Base-by-base conservation (phyloP, 1,140 invertebrate genomes). In the Monomorium pharaonis region DNA sequence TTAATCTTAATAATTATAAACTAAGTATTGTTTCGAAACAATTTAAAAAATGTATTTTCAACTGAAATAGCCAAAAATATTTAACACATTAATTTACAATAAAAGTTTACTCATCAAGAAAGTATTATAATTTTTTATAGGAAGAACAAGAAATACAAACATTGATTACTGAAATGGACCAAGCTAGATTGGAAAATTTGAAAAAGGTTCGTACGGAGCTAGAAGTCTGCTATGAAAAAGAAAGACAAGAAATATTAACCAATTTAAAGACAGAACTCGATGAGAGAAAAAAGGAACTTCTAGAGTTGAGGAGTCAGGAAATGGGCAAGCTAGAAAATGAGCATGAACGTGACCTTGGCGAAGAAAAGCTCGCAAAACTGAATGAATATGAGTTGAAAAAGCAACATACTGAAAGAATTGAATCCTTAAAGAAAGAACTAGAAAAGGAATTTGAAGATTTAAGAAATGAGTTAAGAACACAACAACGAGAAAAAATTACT, bases 401-500 rank as follows among this genome's bases (percentile, higher is more conserved):
- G n/a, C 89, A 91, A 14, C 93, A 95, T 24, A 91, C 77, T 0
- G 92, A 93, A 24, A 93, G 87, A 56, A 87, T 94, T 6, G 93
- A 94, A 18, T 56, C 21, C 0, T 33, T 95, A 86, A 94, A 92
- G 83, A 94, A 90, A 49, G 92, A 94, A 58, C 62, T 93, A 16
- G 93, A 94, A 12, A 94, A 91, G 60, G 94, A 95, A 30, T 94
- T 94, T 44, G 92, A 95, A 92, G 96, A 94, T 16, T 6, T 94
- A 86, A 95, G 70, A 77, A 94, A 69, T 93, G 95, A 91, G 88
- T 94, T 96, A 24, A 94, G 94, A 69, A 58, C 89, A 1, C 92
- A 95, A 65, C 93, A 96, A 37, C 92, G 95, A 33, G 95, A 96
- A 69, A 96, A 96, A 49, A 92, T 95, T 3, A 93, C 95, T 0